Evolutionary conservation across 2,797 vertebrate species (phyloP).

Genomic region (Danio aesculapii): DNA sequence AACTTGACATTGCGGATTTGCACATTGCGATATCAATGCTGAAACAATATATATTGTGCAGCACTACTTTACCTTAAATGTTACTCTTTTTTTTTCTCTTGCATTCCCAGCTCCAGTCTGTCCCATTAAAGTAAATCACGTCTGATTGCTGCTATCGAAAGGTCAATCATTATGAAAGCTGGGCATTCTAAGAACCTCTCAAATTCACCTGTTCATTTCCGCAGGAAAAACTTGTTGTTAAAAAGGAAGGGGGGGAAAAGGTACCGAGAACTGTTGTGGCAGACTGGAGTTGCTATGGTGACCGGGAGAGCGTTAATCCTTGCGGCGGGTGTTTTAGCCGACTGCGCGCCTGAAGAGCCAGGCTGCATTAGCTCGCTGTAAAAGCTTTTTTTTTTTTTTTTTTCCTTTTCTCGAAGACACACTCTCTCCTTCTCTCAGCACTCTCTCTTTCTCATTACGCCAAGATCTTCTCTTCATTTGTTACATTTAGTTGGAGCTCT

Average conservation of each 20-base stretch:
- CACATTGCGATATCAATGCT: too few relatives aligned
- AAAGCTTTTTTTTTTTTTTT: slow-evolving; percentile 37
- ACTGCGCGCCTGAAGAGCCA: slow-evolving; percentile 31
- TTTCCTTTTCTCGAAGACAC: background rate
- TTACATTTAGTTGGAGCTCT: slow-evolving; percentile 77
- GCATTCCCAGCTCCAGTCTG: background rate
- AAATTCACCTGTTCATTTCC: slow-evolving; percentile 59
- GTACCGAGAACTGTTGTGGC: slow-evolving; percentile 49
- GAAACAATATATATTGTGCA: too few relatives aligned
- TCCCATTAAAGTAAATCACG: slow-evolving; percentile 44
- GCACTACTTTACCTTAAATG: background rate
- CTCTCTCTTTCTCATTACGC: slow-evolving; percentile 78
- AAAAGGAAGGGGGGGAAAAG: background rate
- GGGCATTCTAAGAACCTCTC: slow-evolving; percentile 53
- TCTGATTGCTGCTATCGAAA: slow-evolving; percentile 47
- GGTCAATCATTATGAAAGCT: slow-evolving; percentile 56
- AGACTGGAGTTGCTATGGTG: slow-evolving; percentile 80
- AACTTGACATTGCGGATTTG: too few relatives aligned
- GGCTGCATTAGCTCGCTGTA: slow-evolving; percentile 52
- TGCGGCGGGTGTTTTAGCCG: slow-evolving; percentile 66
- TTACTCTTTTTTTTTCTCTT: slow-evolving; percentile 14
- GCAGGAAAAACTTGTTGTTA: slow-evolving; percentile 41
- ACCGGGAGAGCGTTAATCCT: slow-evolving; percentile 76
- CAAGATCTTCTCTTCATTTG: slow-evolving; percentile 81
- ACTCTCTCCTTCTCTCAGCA: slow-evolving; percentile 60